Conservation (phyloP, 2,888 invertebrate species). For the Unio delphinus region DNA sequence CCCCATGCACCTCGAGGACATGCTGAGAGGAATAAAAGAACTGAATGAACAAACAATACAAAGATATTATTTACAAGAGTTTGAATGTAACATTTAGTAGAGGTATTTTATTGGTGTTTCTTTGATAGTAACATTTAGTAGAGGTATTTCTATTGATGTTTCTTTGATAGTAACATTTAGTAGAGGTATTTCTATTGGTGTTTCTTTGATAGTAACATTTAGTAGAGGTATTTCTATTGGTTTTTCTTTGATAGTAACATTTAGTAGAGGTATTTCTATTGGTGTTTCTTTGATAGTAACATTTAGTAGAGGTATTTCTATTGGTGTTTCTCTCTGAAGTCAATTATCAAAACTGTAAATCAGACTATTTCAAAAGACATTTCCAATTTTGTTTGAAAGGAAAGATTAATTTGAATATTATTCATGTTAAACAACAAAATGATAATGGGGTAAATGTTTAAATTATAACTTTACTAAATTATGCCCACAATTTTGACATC, state of each 20-base stretch:
- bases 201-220: neutral
- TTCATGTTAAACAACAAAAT: too few relatives aligned
- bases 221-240: neutral
- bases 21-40: constrained; percentile 26
- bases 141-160: neutral
- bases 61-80: neutral
- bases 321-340: neutral
- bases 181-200: neutral
- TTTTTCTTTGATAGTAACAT: neutral
- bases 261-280: neutral
- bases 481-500: too few relatives aligned
- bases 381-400: neutral
- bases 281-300: neutral
- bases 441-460: too few relatives aligned
- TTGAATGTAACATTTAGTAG: neutral
- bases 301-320: neutral
- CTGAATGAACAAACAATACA: too few relatives aligned
- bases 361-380: neutral
- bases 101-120: neutral
- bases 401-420: too few relatives aligned
- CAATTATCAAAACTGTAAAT: neutral
- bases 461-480: too few relatives aligned
- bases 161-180: neutral
- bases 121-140: neutral
- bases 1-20: constrained; percentile 66